Conservation (phyloP, 2,888 invertebrate genomes). For the Synanthedon tipuliformis region DNA sequence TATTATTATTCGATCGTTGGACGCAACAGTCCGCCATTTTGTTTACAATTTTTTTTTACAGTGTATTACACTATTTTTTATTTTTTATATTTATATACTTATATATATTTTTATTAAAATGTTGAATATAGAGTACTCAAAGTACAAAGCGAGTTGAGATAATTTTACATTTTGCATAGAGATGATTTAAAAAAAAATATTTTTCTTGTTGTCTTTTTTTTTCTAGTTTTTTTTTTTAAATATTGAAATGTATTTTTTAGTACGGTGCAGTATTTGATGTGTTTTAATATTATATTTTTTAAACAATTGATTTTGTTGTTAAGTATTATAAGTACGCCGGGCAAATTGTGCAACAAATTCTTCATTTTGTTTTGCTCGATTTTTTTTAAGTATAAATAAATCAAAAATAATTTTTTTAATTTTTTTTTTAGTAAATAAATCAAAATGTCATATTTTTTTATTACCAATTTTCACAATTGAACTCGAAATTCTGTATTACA, state of each 20-base stretch:
- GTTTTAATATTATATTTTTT: conserved; percentile 33
- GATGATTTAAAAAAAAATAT: background rate
- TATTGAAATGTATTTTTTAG: background rate
- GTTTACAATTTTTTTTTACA: conserved; percentile 4
- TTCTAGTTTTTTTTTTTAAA: background rate
- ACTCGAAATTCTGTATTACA: background rate
- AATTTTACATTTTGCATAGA: background rate
- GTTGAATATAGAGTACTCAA: conserved; percentile 15
- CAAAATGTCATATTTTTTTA: no score
- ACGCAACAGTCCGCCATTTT: background rate
- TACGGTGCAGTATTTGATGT: conserved; percentile 18
- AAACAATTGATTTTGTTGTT: conserved; percentile 8
- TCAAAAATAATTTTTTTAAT: no score
- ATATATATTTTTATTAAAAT: conserved; percentile 1
- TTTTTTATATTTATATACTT: background rate
- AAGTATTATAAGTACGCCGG: background rate
- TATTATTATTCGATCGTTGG: background rate
- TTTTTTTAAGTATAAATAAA: no score
- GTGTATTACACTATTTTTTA: background rate
- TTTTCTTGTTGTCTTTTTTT: background rate
- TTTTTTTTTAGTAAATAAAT: no score
- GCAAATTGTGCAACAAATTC: background rate
- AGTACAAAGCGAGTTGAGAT: conserved; percentile 14
- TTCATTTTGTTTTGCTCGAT: no score
- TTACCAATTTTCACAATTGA: no score